phyloP scores from a whole-genome alignment of 2,888 invertebrate species.

The Reticulitermes lucifugus region DNA sequence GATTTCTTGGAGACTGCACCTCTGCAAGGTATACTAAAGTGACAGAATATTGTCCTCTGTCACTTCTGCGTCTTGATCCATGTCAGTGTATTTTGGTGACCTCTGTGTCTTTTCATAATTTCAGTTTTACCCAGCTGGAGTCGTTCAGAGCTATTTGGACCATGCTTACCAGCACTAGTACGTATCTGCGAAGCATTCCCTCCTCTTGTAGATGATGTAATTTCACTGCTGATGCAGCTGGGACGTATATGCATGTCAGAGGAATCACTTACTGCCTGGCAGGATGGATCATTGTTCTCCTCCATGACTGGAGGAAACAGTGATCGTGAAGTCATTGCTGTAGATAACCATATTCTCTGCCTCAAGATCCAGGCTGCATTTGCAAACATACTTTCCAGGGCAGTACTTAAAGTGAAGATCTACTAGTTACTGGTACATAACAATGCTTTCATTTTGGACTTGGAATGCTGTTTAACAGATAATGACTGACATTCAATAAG shows the following conservation, averaged over 20 bases:
- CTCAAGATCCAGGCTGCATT: slow-evolving; percentile 63
- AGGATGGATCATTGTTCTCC: neutral
- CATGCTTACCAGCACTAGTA: slow-evolving; percentile 86
- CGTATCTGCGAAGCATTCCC: slow-evolving; percentile 93
- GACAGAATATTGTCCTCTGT: too few relatives aligned
- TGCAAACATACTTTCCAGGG: slow-evolving; percentile 61
- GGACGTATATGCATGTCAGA: slow-evolving; percentile 89
- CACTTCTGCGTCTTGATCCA: too few relatives aligned
- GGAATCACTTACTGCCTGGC: slow-evolving; percentile 70
- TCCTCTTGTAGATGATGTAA: slow-evolving; percentile 89
- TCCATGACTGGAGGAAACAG: slow-evolving; percentile 11
- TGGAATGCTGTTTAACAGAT: too few relatives aligned
- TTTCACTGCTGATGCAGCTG: slow-evolving; percentile 85
- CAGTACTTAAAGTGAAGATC: slow-evolving; percentile 61
- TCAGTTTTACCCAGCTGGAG: slow-evolving; percentile 82
- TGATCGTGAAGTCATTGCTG: slow-evolving; percentile 38
- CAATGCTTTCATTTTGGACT: too few relatives aligned
- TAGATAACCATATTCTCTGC: slow-evolving; percentile 59
- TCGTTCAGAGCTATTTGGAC: slow-evolving; percentile 84
- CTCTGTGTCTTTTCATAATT: slow-evolving; percentile 52
- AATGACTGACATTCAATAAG: too few relatives aligned
- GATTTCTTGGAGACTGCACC: too few relatives aligned
- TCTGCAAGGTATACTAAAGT: too few relatives aligned
- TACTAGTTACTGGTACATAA: slow-evolving; percentile 23
- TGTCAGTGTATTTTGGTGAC: too few relatives aligned